These are phyloP conservation scores for Syrrhaptes paradoxus DNA, from an alignment of 2,113 vertebrate species.

Conservation along the genomic window DNA sequence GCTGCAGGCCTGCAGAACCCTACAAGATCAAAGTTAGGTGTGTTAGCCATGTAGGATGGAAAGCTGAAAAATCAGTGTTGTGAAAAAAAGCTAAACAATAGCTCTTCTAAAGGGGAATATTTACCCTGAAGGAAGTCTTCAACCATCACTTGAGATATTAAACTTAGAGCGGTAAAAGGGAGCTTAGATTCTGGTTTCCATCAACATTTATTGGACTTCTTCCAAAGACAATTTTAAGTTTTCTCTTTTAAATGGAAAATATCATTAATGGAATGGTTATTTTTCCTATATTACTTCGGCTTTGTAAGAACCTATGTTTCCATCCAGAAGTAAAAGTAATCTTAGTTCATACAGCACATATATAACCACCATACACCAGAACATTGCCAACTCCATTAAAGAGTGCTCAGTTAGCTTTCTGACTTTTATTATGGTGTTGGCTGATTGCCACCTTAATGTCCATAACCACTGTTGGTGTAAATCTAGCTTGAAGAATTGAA, in stretches of 20 bases:
- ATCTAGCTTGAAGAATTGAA: background rate
- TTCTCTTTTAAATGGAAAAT: background rate
- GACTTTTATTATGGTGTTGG: background rate
- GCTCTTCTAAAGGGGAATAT: background rate
- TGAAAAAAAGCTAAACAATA: background rate
- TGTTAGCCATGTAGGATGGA: background rate
- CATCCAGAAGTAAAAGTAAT: background rate
- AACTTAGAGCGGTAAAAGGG: background rate
- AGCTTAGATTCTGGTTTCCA: background rate
- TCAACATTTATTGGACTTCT: background rate
- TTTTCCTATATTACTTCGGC: background rate
- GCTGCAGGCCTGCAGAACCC: background rate
- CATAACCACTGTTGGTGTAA: background rate
- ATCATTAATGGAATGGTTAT: background rate
- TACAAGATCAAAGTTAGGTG: background rate
- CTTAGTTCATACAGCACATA: background rate
- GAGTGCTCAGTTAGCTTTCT: background rate
- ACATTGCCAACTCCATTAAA: no score
- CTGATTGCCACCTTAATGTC: background rate
- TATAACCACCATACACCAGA: rapidly evolving
- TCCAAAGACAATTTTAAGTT: background rate
- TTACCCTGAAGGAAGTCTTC: background rate
- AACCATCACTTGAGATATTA: background rate
- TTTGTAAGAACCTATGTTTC: background rate
- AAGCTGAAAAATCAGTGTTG: background rate